Evolutionary conservation across 2,888 invertebrate genomes (phyloP).

Genomic region (Hemicrepidius hirtus): DNA sequence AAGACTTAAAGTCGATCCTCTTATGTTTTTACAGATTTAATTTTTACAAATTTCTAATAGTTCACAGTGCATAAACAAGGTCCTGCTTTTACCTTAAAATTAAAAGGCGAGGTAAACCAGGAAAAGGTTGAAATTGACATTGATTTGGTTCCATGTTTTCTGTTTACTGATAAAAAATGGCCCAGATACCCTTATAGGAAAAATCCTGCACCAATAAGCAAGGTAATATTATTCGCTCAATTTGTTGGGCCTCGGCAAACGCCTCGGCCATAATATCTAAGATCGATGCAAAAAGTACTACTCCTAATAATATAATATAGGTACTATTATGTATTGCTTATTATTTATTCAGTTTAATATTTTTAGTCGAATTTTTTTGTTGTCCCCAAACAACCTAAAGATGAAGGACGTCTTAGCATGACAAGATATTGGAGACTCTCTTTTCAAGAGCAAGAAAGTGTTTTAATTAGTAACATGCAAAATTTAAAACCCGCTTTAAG

Average conservation of each 20-base stretch:
- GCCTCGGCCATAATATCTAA: too few species aligned
- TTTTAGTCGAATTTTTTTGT: slow-evolving; percentile 61
- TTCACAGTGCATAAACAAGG: slow-evolving; percentile 71
- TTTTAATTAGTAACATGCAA: slow-evolving; percentile 60
- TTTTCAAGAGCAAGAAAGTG: slow-evolving; percentile 70
- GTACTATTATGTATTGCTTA: too few species aligned
- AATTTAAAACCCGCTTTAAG: slow-evolving; percentile 66
- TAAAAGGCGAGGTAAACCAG: slow-evolving; percentile 58
- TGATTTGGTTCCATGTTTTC: slow-evolving; percentile 70
- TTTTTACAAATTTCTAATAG: slow-evolving; percentile 63
- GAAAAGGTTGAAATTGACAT: slow-evolving; percentile 70
- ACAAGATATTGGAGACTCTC: slow-evolving; percentile 68
- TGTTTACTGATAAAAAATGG: slow-evolving; percentile 62
- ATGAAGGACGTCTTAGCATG: background rate
- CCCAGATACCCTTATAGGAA: slow-evolving; percentile 60
- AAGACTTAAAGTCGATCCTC: background rate
- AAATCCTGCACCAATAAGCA: slow-evolving; percentile 27
- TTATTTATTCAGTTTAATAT: background rate
- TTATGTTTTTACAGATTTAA: too few species aligned
- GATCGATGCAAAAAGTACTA: too few species aligned
- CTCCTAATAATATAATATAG: too few species aligned
- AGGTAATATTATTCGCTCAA: slow-evolving; percentile 33
- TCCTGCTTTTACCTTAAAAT: slow-evolving; percentile 75
- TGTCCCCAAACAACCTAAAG: slow-evolving; percentile 64
- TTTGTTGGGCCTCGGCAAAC: too few species aligned